These are phyloP conservation scores for Paelopatides confundens DNA, from an alignment of 53 echinoderm and acorn worm species.

Conservation along the genomic window DNA sequence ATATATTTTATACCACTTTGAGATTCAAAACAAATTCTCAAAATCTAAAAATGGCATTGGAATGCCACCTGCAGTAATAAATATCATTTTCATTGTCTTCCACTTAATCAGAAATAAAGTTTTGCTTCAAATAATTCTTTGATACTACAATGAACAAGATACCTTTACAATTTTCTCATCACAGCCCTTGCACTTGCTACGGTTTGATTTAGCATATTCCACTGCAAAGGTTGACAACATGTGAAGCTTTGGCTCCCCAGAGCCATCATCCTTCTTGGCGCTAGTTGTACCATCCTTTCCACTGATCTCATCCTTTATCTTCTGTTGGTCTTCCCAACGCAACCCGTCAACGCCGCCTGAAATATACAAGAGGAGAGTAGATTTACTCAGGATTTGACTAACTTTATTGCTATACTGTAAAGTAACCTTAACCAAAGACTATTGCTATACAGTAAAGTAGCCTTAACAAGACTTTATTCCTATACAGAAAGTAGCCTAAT, in stretches of 20 bases:
- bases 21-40: too few relatives aligned
- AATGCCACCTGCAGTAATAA: too few relatives aligned
- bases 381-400: too few relatives aligned
- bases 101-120: not conserved
- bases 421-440: too few relatives aligned
- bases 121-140: not conserved
- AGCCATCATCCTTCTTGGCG: slow-evolving; percentile 35
- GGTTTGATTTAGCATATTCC: slow-evolving; percentile 88
- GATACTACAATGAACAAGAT: not conserved
- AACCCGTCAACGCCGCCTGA: slow-evolving; percentile 83
- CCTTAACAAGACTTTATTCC: too few relatives aligned
- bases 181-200: slow-evolving; percentile 81
- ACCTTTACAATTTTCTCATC: slow-evolving; percentile 87
- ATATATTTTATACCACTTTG: too few relatives aligned
- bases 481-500: too few relatives aligned
- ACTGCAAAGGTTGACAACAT: slow-evolving; percentile 66
- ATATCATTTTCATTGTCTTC: too few relatives aligned
- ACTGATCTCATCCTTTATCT: slow-evolving; percentile 70
- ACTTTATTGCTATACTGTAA: too few relatives aligned
- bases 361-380: not conserved
- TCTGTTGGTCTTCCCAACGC: slow-evolving; percentile 95
- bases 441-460: too few relatives aligned
- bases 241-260: slow-evolving; percentile 10
- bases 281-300: slow-evolving; percentile 33
- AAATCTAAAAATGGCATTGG: too few relatives aligned